These are phyloP conservation scores for Lethocerus indicus DNA, from an alignment of 1,140 invertebrate species.

Conservation along the genomic window DNA sequence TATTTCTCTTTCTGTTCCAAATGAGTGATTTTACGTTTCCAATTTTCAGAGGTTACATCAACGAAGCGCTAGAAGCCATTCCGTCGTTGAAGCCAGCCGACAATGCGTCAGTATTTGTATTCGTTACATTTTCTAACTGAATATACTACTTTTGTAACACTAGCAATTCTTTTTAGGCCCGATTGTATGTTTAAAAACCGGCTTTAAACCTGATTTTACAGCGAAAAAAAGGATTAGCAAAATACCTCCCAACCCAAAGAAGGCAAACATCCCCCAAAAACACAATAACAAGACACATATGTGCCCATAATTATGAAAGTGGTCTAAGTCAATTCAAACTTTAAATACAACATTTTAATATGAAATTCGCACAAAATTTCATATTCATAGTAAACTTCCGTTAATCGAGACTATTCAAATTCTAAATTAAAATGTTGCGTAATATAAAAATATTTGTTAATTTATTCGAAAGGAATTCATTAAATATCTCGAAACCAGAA, in stretches of 20 bases:
- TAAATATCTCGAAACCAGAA: too few species aligned
- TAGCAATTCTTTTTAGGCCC: background rate
- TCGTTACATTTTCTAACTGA: conserved; percentile 1
- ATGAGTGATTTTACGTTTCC: conserved; percentile 13
- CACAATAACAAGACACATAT: too few species aligned
- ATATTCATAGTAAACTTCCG: too few species aligned
- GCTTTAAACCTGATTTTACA: background rate
- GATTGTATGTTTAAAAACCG: background rate
- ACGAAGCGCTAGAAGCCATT: conserved; percentile 39
- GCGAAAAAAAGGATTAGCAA: background rate
- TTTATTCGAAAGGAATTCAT: too few species aligned
- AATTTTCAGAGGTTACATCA: conserved; percentile 33
- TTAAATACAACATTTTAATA: too few species aligned
- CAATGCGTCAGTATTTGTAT: conserved; percentile 22
- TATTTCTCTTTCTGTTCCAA: conserved; percentile 3
- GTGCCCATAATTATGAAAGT: too few species aligned
- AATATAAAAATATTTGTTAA: too few species aligned
- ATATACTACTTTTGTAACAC: background rate
- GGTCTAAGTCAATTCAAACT: too few species aligned
- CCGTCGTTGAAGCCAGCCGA: conserved; percentile 31
- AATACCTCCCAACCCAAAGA: background rate
- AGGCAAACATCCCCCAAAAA: too few species aligned
- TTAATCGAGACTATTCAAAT: too few species aligned
- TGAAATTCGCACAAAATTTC: too few species aligned
- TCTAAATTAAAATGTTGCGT: too few species aligned